Base-by-base conservation (phyloP, 2,888 invertebrate genomes). In the Acrobasis suavella region DNA sequence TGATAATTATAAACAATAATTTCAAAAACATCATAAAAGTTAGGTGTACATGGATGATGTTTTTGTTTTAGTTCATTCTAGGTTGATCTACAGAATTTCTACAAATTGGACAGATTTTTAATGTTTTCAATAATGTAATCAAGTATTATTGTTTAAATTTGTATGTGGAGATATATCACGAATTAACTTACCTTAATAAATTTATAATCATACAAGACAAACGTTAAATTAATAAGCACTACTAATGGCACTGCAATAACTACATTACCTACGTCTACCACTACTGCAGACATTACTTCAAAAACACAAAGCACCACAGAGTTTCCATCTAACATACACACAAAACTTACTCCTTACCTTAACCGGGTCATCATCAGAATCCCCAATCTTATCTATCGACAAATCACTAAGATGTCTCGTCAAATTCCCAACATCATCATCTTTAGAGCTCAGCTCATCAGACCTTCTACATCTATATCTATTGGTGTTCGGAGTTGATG, bases 401-500 rank as follows among this genome's bases (percentile, higher is more conserved):
- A 92, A 72, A 77, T 91, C 86, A 67, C 91, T 91, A 56, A 91
- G 71, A 73, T 85, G 76, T 62, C 83, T 83, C 37, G 80, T 83
- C 58, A 91, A 69, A 65, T 82, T 82, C 66, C 82, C 84, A 66
- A 86, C 66, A 54, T 85, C 85, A 65, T 86, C 80, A 63, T 74
- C 73, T 64, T 72, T 72, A 58, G 72, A 71, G 63, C 72, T 79
- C 59, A 67, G 67, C 46, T 73, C 74, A 62, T 80, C 74, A 17
- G 66, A 66, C 69, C 73, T 74, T 72, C 73, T 81, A 75, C 74
- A 72, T 82, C 85, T 91, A 85, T 82, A 80, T 81, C 84, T 88
- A 86, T 82, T 75, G 55, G 83, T 85, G 80, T 81, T 85, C 68
- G 90, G 89, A 50, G 91, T 86, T 52, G 91, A 89, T 7, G 90